These are phyloP conservation scores for Plebejus melissa DNA, from an alignment of 2,888 invertebrate species.

Conservation along the genomic window DNA sequence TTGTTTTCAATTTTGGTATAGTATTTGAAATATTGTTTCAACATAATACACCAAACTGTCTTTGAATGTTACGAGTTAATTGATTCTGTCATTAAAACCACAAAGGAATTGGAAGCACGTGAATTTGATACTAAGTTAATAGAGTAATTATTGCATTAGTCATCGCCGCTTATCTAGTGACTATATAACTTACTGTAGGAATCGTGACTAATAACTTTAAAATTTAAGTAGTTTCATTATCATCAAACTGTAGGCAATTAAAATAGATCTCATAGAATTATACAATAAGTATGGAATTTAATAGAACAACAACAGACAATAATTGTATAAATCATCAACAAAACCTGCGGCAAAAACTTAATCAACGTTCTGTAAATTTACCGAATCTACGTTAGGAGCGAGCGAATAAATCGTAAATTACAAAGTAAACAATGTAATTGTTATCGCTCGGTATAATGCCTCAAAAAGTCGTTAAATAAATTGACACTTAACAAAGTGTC, in stretches of 20 bases:
- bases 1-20: neutral
- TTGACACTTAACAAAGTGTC: conserved; percentile 18
- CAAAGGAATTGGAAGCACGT: conserved; percentile 11
- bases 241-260: neutral
- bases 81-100: neutral
- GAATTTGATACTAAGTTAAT: conserved; percentile 3
- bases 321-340: neutral
- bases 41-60: neutral
- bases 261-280: neutral
- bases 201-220: neutral
- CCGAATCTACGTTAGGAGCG: neutral
- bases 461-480: conserved; percentile 17
- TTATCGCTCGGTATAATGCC: conserved; percentile 18
- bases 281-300: neutral
- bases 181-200: neutral
- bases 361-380: neutral
- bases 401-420: conserved; percentile 28
- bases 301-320: neutral
- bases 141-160: conserved; percentile 11
- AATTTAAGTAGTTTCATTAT: neutral
- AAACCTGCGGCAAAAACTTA: conserved; percentile 14
- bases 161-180: neutral
- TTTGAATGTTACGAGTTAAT: neutral
- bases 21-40: neutral
- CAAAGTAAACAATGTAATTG: conserved; percentile 24